Evolutionary conservation across 1,140 invertebrate species (phyloP), one percentile per base, ranked within the genome.

Genomic region (Drosophila mojavensis): DNA sequence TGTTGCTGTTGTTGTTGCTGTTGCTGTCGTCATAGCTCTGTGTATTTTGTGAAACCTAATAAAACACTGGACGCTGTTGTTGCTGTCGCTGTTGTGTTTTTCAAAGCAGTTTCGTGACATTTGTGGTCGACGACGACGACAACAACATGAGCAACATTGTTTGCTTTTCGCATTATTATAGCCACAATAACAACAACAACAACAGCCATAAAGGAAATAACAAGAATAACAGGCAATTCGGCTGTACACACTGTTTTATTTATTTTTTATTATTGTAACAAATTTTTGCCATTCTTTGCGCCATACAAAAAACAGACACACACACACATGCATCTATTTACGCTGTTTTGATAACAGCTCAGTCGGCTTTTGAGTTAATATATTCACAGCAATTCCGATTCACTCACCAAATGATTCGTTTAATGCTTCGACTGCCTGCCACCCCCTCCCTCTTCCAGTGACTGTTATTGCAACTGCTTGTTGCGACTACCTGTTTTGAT

Each of bases 141-240:
- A 43, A 61, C 47, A 58, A 63, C 66, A 69, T 39, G 65, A 70
- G 74, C 82, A 76, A 88, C 83, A 76, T 79, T 86, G 82, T 86
- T 86, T 82, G 82, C 72, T 82, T 88, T 88, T 82, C 72, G 64
- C 82, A 86, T 86, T 86, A 82, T 82, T 77, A 83, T 82, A 73
- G 75, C 68, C 62, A 53, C 62, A 79, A 43, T 75, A 78, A 54
- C 71, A 75, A 58, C 50, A 67, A 60, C 10, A 17, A 17, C 20
- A 61, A 55, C 50, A 60, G 43, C 26, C 47, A 58, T 59, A 45
- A 65, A 39, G 20, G 48, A 11, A 60, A 58, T 50, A 56, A 74
- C 71, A 74, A 74, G 74, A 81, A 81, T 75, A 78, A 73, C 54
- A 73, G 82, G 62, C 82, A 60, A 75, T 78, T 65, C 51, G 13